phyloP scores from a whole-genome alignment of 2,888 invertebrate genomes.

The Pristionchus maxplancki region DNA sequence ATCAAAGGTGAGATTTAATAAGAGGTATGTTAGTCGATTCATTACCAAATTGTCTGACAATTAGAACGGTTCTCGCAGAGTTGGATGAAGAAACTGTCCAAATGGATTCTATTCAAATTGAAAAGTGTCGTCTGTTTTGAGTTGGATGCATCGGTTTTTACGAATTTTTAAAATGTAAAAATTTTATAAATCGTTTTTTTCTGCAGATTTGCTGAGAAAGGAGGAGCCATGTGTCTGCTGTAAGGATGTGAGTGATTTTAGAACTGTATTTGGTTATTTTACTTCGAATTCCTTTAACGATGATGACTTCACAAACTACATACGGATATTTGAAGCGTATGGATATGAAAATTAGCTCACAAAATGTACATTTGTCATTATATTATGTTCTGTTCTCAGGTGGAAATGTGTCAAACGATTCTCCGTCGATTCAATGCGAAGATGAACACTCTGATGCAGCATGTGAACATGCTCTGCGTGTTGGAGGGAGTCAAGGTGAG shows the following conservation, averaged over 20 bases:
- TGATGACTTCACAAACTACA: too few species aligned
- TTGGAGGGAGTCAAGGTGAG: conserved; percentile 41
- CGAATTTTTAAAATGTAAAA: not conserved
- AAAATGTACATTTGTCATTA: too few species aligned
- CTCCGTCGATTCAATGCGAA: conserved; percentile 15
- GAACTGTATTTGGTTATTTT: too few species aligned
- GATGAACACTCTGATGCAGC: conserved; percentile 49
- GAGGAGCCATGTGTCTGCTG: not conserved
- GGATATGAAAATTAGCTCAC: too few species aligned
- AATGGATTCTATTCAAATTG: not conserved
- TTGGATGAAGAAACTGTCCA: too few species aligned
- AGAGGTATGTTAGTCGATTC: too few species aligned
- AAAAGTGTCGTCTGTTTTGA: not conserved
- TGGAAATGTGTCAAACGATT: not conserved
- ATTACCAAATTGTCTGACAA: too few species aligned
- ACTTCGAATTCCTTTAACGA: too few species aligned
- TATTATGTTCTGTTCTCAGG: not conserved
- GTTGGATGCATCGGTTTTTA: not conserved
- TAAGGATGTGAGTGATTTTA: not conserved
- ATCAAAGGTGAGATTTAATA: not conserved
- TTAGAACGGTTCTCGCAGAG: too few species aligned
- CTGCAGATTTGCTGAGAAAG: not conserved
- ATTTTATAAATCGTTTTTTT: not conserved
- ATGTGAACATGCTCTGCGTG: conserved; percentile 29
- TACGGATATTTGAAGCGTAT: too few species aligned